Evolutionary conservation across 2,888 invertebrate species (phyloP).

Genomic region (Trypoxylon attenuatum): DNA sequence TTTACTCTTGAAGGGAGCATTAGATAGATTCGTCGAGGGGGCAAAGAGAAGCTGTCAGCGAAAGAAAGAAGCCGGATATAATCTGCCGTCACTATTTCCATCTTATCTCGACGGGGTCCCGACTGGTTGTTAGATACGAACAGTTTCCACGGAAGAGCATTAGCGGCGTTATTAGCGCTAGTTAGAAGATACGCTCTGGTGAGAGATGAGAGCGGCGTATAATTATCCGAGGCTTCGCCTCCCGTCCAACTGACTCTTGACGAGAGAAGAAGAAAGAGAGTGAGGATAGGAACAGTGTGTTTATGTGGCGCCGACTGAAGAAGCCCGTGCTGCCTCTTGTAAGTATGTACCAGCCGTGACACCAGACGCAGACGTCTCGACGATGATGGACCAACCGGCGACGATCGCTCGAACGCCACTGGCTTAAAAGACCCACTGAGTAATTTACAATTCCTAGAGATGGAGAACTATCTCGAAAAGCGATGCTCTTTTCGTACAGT

Average conservation of each 20-base stretch:
- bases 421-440: conserved; percentile 24
- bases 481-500: too few relatives aligned
- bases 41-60: background rate
- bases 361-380: conserved; percentile 30
- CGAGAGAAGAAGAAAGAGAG: too few relatives aligned
- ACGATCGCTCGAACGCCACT: background rate
- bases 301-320: conserved; percentile 55
- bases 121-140: conserved; percentile 59
- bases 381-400: conserved; percentile 22
- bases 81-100: conserved; percentile 39
- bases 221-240: conserved; percentile 58
- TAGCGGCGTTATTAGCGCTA: conserved; percentile 69
- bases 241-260: too few relatives aligned
- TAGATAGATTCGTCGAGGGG: background rate
- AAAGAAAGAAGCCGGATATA: conserved; percentile 23
- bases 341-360: conserved; percentile 35
- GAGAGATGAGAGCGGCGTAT: conserved; percentile 65
- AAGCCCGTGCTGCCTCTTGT: conserved; percentile 2
- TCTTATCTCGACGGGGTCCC: conserved; percentile 42
- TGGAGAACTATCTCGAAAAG: conserved; percentile 11
- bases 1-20: background rate
- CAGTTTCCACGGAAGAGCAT: conserved; percentile 67
- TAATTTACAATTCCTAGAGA: conserved; percentile 31
- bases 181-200: conserved; percentile 65
- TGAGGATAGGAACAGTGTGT: conserved; percentile 52